Conservation (phyloP, 2,113 vertebrate species). For the Esox niger region DNA sequence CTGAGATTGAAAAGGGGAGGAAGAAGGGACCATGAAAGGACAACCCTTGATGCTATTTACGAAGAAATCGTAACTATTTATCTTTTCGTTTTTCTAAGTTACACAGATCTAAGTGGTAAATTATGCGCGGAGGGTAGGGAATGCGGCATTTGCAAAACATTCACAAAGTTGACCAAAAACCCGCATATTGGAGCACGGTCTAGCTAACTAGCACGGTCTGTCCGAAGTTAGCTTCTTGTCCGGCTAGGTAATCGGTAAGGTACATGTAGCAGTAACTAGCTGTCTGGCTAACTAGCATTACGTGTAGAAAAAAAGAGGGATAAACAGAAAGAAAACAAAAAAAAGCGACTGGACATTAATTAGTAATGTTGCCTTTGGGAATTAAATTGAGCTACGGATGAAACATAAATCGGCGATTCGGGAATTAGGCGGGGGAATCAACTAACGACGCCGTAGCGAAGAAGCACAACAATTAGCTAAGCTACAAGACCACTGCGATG, state of each 20-base stretch:
- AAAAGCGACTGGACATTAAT: constrained; percentile 27
- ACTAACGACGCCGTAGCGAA: background rate
- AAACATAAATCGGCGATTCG: constrained; percentile 41
- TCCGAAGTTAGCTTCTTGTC: constrained; percentile 58
- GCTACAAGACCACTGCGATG: constrained; percentile 59
- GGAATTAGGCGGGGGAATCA: constrained; percentile 23
- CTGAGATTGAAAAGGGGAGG: constrained; percentile 57
- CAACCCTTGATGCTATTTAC: constrained; percentile 36
- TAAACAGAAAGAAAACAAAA: no score
- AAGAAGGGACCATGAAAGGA: constrained; percentile 60
- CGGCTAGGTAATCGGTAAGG: constrained; percentile 42
- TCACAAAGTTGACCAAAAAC: background rate
- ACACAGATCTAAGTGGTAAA: background rate
- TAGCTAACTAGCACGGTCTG: constrained; percentile 51
- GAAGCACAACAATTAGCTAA: constrained; percentile 18
- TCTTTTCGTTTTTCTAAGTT: background rate
- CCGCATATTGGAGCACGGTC: background rate
- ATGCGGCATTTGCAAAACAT: constrained; percentile 34
- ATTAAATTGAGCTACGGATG: constrained; percentile 71
- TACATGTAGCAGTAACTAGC: background rate
- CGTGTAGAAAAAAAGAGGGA: constrained; percentile 29
- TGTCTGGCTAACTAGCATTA: constrained; percentile 36
- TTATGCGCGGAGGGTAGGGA: background rate
- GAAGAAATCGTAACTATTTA: constrained; percentile 9
- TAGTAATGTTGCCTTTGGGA: constrained; percentile 69